A percentile compares a stretch with the other conserved stretches of the same genome.
Evolutionary conservation across 1,140 invertebrate species (phyloP).

Genomic region (Drosophila funebris): DNA sequence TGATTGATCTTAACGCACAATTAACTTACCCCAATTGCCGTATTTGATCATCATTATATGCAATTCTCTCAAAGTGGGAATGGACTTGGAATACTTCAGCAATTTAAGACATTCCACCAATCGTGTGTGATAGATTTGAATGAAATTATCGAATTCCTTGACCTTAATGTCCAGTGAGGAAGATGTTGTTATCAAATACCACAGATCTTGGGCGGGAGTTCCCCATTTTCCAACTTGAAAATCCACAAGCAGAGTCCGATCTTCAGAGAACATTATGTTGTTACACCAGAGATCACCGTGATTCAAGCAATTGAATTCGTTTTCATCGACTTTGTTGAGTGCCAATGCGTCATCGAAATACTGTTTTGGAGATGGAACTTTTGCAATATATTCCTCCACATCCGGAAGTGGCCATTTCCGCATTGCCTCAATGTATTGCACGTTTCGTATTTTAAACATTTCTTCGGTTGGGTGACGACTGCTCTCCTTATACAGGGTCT

Average conservation of each 20-base stretch:
- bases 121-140: slow-evolving; percentile 64
- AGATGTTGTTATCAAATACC: slow-evolving; percentile 63
- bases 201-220: slow-evolving; percentile 62
- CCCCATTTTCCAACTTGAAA: slow-evolving; percentile 68
- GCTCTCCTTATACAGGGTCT: slow-evolving; percentile 42
- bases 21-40: slow-evolving; percentile 54
- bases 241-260: slow-evolving; percentile 59
- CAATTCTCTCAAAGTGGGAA: slow-evolving; percentile 56
- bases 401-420: too few species aligned
- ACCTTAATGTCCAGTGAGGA: slow-evolving; percentile 53
- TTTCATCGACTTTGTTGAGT: slow-evolving; percentile 64
- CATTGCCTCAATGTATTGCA: slow-evolving; percentile 45
- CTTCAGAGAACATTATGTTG: slow-evolving; percentile 82
- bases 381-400: slow-evolving; percentile 49
- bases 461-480: slow-evolving; percentile 25
- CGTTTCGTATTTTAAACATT: slow-evolving; percentile 18
- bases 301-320: slow-evolving; percentile 85
- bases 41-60: slow-evolving; percentile 64
- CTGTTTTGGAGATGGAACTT: neutral
- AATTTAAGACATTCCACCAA: slow-evolving; percentile 54
- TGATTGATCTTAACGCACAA: neutral
- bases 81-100: slow-evolving; percentile 53
- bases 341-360: slow-evolving; percentile 24
- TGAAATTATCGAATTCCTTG: slow-evolving; percentile 68
- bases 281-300: slow-evolving; percentile 85